phyloP scores from a whole-genome alignment of 2,888 invertebrate species.

The Entomobrya multifasciata region DNA sequence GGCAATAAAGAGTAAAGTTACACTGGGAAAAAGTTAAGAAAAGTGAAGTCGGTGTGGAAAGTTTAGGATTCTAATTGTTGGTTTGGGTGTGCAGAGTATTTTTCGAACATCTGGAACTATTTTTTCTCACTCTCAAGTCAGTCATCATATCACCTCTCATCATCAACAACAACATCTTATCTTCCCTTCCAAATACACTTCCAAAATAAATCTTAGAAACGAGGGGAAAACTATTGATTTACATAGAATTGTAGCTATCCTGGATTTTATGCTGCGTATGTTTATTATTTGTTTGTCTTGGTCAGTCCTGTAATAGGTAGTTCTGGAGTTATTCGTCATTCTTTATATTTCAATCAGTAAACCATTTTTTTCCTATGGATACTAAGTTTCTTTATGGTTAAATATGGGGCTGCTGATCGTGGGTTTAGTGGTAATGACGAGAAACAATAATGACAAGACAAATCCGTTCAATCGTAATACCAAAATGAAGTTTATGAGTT shows the following conservation, averaged over 20 bases:
- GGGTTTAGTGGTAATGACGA: slow-evolving; percentile 17
- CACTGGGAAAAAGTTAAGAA: neutral
- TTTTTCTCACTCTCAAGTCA: slow-evolving; percentile 38
- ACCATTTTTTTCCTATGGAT: neutral
- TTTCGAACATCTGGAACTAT: slow-evolving; percentile 29
- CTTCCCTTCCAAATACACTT: too few species aligned
- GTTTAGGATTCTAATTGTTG: slow-evolving; percentile 33
- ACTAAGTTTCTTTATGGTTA: neutral
- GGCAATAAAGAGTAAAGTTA: neutral
- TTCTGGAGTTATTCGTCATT: neutral
- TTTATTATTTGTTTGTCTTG: too few species aligned
- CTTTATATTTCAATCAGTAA: slow-evolving; percentile 12
- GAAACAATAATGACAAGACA: slow-evolving; percentile 19
- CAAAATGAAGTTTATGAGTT: slow-evolving; percentile 75
- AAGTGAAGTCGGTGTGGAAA: slow-evolving; percentile 16
- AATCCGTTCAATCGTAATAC: neutral
- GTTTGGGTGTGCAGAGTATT: slow-evolving; percentile 25
- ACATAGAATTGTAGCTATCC: neutral
- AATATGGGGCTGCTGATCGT: neutral
- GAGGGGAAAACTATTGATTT: slow-evolving; percentile 1
- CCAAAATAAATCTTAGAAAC: too few species aligned
- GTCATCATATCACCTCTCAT: slow-evolving; percentile 17
- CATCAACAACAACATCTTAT: slow-evolving; percentile 1
- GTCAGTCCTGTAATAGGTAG: neutral
- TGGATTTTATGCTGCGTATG: too few species aligned